Evolutionary conservation across 1,140 invertebrate genomes (phyloP), one percentile per base, ranked within the genome.

Genomic region (fruit fly (Drosophila melanogaster)): DNA sequence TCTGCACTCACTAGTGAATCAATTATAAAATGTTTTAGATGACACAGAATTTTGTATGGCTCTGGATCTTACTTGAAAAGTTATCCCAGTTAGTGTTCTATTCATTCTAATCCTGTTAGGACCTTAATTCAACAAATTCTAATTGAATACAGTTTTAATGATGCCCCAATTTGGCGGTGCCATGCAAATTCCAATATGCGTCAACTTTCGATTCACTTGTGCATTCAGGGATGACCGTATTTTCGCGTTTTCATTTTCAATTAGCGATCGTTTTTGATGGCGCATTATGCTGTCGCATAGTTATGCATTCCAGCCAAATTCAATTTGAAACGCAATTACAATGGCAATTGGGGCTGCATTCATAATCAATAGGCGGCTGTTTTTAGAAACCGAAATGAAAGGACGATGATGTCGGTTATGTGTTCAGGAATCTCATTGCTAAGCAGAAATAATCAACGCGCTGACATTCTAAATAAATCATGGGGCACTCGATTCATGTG

Each of bases 361-460:
- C 35, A 70, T 70, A 71, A 70, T 70, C 64, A 70, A 70, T 69
- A 19, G 33, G 46, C 38, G 35, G 58, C 11, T 43, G 17, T 51
- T 19, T 50, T 35, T 51, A 11, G 26, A 0, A 11, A 33, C 26
- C 4, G n/a, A 8, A 51, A 51, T 14, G 15, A 15, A 35, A 51
- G 30, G 49, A 17, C 49, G 30, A 35, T 51, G 24, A 56, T 43
- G 54, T 14, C 24, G 10, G 24, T 12, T 24, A 15, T 49, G 24
- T 24, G 22, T 30, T 6, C 0, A 12, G n/a, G n/a, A 17, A 17
- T 53, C 65, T 55, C 80, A 84, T 85, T 85, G 71, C 81, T 51
- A 85, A 81, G 77, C 69, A 79, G 57, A 60, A 79, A 85, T 80
- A 85, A 85, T 83, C 81, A 85, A 53, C 30, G 70, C 30, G 26